phyloP scores from a whole-genome alignment of 2,888 invertebrate species.

The Harpagoxenus sublaevis region DNA sequence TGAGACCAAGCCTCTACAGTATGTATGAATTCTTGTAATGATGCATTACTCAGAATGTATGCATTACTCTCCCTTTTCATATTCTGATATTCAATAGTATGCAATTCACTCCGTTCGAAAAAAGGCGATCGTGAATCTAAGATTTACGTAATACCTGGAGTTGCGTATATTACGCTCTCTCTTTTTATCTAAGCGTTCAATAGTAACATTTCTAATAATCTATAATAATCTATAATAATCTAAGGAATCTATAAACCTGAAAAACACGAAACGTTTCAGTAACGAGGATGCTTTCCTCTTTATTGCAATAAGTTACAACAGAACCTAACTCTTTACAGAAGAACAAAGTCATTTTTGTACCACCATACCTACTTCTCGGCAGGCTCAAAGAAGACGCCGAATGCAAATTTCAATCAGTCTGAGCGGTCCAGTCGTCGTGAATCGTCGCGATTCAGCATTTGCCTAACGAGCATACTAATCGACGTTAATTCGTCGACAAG shows the following conservation, averaged over 20 bases:
- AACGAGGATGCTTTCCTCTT: background rate
- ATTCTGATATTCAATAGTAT: background rate
- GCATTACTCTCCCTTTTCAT: background rate
- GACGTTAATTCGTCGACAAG: constrained; percentile 84
- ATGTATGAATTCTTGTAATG: constrained; percentile 30
- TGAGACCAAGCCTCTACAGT: constrained; percentile 2
- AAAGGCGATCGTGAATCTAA: constrained; percentile 1
- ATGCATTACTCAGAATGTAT: constrained; percentile 7
- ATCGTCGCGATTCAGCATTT: constrained; percentile 82
- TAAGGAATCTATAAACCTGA: background rate
- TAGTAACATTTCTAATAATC: background rate
- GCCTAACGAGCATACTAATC: constrained; percentile 84
- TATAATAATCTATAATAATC: background rate
- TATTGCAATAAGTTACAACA: background rate
- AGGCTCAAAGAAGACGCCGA: background rate
- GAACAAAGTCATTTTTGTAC: background rate
- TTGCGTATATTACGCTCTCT: background rate
- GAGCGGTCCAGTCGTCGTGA: constrained; percentile 39
- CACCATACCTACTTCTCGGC: background rate
- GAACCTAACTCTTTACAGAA: background rate
- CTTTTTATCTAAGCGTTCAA: background rate
- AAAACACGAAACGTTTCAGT: background rate
- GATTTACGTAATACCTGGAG: no score
- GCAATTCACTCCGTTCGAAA: background rate
- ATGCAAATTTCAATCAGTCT: constrained; percentile 56